Evolutionary conservation across 2,797 vertebrate genomes (phyloP).

Genomic region (Bovichtus variegatus): DNA sequence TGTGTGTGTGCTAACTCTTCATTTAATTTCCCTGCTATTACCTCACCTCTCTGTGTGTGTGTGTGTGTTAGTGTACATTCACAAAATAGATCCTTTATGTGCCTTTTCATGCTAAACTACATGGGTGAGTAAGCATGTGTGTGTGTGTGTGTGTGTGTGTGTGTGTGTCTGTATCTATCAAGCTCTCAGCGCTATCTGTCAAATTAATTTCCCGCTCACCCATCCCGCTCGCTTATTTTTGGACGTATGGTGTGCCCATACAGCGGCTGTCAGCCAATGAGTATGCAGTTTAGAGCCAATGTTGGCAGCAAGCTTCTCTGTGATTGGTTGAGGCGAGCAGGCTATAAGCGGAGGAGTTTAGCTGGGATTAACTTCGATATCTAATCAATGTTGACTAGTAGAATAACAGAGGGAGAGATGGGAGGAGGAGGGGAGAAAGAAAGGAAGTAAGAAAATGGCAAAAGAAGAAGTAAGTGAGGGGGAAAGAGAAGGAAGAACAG

Average conservation of each 20-base stretch:
- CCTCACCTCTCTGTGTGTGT: no score
- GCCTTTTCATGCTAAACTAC: slow-evolving; percentile 4
- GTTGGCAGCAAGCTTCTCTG: slow-evolving; percentile 8
- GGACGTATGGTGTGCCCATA: slow-evolving; percentile 44
- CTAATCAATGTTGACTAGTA: slow-evolving; percentile 70
- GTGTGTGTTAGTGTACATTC: not conserved
- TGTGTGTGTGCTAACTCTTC: no score
- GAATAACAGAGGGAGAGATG: slow-evolving; percentile 44
- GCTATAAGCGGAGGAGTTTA: slow-evolving; percentile 68
- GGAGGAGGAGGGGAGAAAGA: not conserved
- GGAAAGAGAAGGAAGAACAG: not conserved
- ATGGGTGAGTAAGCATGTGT: slow-evolving; percentile 14
- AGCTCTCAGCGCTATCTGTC: slow-evolving; percentile 66
- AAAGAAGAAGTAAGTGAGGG: not conserved
- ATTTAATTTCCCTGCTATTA: no score
- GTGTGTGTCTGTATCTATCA: slow-evolving; percentile 43
- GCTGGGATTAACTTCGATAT: slow-evolving; percentile 69
- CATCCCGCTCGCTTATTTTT: slow-evolving; percentile 60
- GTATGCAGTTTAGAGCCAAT: not conserved
- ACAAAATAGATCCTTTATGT: not conserved
- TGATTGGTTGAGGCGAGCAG: slow-evolving; percentile 45
- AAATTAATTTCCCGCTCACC: slow-evolving; percentile 69
- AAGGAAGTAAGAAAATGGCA: not conserved
- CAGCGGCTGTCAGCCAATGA: slow-evolving; percentile 32
- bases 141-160: slow-evolving; percentile 37